These are phyloP conservation scores for Grammomys dolichurus DNA, from an alignment of 2,113 vertebrate genomes.

Conservation along the genomic window DNA sequence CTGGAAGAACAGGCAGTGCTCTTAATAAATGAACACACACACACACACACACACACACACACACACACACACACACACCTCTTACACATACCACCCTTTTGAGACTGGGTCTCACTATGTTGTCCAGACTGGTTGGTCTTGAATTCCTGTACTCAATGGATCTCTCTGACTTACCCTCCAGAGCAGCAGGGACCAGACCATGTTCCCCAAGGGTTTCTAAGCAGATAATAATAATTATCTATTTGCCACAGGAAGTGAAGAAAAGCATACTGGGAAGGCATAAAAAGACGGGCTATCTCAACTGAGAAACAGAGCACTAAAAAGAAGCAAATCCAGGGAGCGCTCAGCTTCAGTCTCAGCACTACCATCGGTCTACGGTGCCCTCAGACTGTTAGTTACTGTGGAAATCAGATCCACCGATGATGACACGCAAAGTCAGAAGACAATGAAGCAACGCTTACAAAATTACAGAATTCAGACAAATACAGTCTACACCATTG, in stretches of 20 bases:
- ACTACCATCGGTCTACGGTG: neutral
- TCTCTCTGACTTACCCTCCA: neutral
- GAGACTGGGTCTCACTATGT: neutral
- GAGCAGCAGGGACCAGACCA: neutral
- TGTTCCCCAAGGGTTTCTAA: neutral
- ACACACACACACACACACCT: neutral
- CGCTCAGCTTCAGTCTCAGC: neutral
- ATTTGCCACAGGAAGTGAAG: neutral
- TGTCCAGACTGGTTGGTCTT: neutral
- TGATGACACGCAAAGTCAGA: neutral
- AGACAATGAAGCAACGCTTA: neutral
- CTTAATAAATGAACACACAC: neutral
- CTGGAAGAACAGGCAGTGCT: neutral
- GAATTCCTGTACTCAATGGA: neutral
- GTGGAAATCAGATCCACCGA: neutral
- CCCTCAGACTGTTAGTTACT: neutral
- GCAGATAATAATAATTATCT: neutral
- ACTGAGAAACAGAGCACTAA: slow-evolving; percentile 35
- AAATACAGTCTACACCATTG: slow-evolving; percentile 4
- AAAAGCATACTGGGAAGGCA: slow-evolving; percentile 19
- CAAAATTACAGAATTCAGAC: slow-evolving; percentile 45
- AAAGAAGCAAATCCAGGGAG: neutral
- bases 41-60: neutral
- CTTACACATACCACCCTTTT: neutral
- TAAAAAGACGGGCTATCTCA: slow-evolving; percentile 52